Percentiles rank a stretch among this genome's conserved stretches.
Evolutionary conservation across 2,113 vertebrate species (phyloP).

Genomic region (Pelvicachromis taeniatus): DNA sequence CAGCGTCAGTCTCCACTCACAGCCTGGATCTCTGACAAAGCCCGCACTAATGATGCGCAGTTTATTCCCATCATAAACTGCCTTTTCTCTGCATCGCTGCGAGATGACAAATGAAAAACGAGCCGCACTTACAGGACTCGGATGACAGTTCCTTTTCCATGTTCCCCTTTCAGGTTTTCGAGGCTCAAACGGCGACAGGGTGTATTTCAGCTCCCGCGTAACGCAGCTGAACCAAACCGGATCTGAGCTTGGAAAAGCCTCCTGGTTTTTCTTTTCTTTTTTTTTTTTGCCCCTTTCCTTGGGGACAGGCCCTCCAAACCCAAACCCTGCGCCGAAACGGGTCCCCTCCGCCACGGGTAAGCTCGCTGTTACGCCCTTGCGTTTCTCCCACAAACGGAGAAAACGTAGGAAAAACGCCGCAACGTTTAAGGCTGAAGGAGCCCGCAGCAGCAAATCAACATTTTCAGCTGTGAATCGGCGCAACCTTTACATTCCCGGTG

Average conservation of each 20-base stretch:
- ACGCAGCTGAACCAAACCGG: background rate
- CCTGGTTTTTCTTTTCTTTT: background rate
- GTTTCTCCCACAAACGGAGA: background rate
- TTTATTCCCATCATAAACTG: background rate
- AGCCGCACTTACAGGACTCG: background rate
- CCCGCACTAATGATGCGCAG: background rate
- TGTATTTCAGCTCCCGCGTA: background rate
- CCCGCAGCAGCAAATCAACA: background rate
- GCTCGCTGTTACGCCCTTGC: constrained; percentile 32
- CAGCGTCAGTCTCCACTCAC: background rate
- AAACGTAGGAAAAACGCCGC: background rate
- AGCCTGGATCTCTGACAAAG: background rate
- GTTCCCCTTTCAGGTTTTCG: constrained; percentile 14
- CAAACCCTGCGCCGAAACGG: background rate
- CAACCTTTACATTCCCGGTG: background rate
- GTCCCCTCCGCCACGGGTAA: background rate
- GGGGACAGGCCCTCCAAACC: constrained; percentile 14
- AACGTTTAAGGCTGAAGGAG: background rate
- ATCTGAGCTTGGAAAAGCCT: background rate
- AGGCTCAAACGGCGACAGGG: background rate
- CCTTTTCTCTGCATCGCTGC: background rate
- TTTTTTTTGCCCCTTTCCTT: background rate
- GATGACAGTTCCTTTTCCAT: constrained; percentile 12
- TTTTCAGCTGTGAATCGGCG: background rate
- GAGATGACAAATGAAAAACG: background rate